Conservation (phyloP, 1,140 invertebrate species). For the Whitmania pigra region DNA sequence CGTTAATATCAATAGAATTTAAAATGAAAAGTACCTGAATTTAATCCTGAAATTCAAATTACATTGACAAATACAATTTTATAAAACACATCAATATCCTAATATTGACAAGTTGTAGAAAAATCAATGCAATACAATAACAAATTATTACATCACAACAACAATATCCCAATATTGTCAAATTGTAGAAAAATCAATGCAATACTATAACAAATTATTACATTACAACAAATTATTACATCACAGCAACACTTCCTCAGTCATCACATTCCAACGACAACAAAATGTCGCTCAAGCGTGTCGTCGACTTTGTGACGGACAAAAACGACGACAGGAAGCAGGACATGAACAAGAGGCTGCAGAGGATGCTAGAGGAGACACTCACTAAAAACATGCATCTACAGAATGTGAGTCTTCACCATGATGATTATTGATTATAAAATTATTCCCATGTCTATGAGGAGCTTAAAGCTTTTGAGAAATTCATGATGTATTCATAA, state of each 20-base stretch:
- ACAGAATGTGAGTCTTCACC: slow-evolving; percentile 39
- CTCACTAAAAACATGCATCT: slow-evolving; percentile 51
- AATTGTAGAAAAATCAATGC: too few species aligned
- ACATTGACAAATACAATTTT: too few species aligned
- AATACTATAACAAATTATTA: too few species aligned
- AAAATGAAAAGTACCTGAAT: too few species aligned
- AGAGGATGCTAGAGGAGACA: slow-evolving; percentile 48
- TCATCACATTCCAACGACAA: slow-evolving; percentile 29
- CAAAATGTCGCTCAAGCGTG: slow-evolving; percentile 42
- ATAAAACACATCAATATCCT: background rate
- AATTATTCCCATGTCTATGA: too few species aligned
- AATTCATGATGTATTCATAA: too few species aligned
- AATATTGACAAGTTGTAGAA: slow-evolving; percentile 25
- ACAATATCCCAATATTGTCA: too few species aligned
- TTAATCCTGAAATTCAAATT: too few species aligned
- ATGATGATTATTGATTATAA: too few species aligned
- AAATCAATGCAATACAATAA: too few species aligned
- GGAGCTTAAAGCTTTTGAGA: too few species aligned
- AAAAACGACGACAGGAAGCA: slow-evolving; percentile 38
- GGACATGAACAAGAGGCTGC: slow-evolving; percentile 43
- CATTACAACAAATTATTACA: slow-evolving; percentile 17
- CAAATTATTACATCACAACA: background rate
- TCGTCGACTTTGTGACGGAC: slow-evolving; percentile 44
- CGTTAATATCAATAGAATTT: too few species aligned
- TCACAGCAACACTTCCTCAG: slow-evolving; percentile 11